A percentile compares a stretch with the other conserved stretches of the same genome.
phyloP scores from a whole-genome alignment of 1,140 invertebrate species.

The Microplitis demolitor region DNA sequence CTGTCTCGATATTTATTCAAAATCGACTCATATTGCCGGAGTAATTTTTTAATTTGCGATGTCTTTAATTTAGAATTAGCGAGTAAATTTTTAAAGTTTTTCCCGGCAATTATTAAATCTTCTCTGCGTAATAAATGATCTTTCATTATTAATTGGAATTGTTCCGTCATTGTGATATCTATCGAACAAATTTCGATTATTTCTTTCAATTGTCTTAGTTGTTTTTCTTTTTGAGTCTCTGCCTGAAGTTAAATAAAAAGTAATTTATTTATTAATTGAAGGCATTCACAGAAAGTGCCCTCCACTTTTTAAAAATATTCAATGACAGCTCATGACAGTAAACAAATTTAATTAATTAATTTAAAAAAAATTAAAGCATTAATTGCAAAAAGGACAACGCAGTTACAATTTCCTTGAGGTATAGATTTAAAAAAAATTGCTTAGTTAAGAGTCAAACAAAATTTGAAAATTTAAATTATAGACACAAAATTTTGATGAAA shows the following conservation, averaged over 20 bases:
- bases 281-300: no score
- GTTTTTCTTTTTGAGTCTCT: constrained; percentile 23
- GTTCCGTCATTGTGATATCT: constrained; percentile 21
- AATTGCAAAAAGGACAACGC: no score
- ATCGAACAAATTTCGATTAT: constrained; percentile 32
- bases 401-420: no score
- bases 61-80: constrained; percentile 28
- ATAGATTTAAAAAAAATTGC: no score
- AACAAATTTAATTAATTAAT: no score
- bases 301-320: no score
- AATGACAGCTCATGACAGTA: no score
- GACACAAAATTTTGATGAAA: no score
- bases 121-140: constrained; percentile 29
- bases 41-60: constrained; percentile 37
- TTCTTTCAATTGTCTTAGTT: constrained; percentile 15
- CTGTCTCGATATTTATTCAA: constrained; percentile 31
- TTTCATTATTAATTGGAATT: constrained; percentile 26
- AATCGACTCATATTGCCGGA: constrained; percentile 36
- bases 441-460: no score
- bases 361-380: no score
- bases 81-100: constrained; percentile 39
- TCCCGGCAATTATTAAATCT: constrained; percentile 33
- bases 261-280: neutral
- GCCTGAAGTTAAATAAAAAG: constrained; percentile 13
- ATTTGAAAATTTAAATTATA: no score